A percentile compares a stretch with the other conserved stretches of the same genome.
phyloP scores from a whole-genome alignment of 2,888 invertebrate genomes.

The Steinernema hermaphroditum region DNA sequence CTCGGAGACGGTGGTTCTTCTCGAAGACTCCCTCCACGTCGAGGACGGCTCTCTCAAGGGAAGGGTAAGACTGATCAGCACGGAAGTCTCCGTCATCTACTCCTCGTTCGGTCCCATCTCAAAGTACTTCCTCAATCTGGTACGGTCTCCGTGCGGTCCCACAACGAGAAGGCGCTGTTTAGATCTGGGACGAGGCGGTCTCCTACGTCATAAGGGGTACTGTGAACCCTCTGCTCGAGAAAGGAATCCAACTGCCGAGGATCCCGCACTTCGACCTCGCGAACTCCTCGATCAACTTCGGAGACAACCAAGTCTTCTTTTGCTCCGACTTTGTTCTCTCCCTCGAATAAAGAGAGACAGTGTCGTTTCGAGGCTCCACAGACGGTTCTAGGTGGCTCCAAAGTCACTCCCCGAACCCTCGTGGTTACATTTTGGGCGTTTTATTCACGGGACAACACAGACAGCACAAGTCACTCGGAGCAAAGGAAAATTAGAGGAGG shows the following conservation, averaged over 20 bases:
- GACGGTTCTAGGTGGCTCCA: too few relatives aligned
- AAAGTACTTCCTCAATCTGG: neutral
- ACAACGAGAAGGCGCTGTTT: neutral
- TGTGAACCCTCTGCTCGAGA: neutral
- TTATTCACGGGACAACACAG: neutral
- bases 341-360: too few relatives aligned
- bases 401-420: too few relatives aligned
- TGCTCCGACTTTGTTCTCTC: conserved; percentile 15
- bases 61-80: neutral
- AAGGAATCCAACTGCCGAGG: neutral
- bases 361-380: too few relatives aligned
- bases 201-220: neutral
- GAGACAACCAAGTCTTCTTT: neutral
- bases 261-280: neutral
- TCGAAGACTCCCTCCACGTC: neutral
- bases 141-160: neutral
- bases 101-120: neutral
- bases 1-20: neutral
- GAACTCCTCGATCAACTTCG: neutral
- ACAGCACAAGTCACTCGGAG: neutral
- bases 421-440: neutral
- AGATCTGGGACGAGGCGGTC: neutral
- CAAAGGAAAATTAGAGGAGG: neutral
- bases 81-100: neutral
- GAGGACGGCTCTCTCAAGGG: neutral